Evolutionary conservation across 2,797 vertebrate genomes (phyloP).

Genomic region (Crenuchus spilurus): DNA sequence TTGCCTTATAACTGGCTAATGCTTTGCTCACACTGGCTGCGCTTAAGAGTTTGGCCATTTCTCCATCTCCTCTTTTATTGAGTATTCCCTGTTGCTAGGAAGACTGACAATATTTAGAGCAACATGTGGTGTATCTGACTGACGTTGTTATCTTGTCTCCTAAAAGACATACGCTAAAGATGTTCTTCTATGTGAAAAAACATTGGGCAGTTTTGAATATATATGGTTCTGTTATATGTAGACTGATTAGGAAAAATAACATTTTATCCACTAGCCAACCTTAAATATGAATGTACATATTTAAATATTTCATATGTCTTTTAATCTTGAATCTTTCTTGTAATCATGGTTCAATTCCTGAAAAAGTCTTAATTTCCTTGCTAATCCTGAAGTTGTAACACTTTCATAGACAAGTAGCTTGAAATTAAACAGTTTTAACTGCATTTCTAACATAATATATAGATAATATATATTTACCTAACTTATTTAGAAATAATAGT

Average conservation of each 20-base stretch:
- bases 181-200: not conserved
- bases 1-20: not conserved
- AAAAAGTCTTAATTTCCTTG: not conserved
- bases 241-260: not conserved
- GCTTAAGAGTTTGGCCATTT: not conserved
- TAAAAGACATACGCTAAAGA: not conserved
- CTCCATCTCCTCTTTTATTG: not conserved
- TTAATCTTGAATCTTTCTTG: not conserved
- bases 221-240: not conserved
- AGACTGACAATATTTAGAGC: not conserved
- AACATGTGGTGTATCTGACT: not conserved
- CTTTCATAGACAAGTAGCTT: not conserved
- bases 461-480: no score
- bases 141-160: not conserved
- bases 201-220: not conserved
- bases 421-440: not conserved
- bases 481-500: not conserved
- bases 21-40: not conserved
- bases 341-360: not conserved
- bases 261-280: not conserved
- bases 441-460: not conserved
- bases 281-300: not conserved
- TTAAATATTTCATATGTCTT: no score
- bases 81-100: not conserved
- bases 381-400: not conserved